A percentile compares a stretch with the other conserved stretches of the same genome.
Evolutionary conservation across 2,113 vertebrate species (phyloP).

Genomic region (Sylvilagus bachmani): DNA sequence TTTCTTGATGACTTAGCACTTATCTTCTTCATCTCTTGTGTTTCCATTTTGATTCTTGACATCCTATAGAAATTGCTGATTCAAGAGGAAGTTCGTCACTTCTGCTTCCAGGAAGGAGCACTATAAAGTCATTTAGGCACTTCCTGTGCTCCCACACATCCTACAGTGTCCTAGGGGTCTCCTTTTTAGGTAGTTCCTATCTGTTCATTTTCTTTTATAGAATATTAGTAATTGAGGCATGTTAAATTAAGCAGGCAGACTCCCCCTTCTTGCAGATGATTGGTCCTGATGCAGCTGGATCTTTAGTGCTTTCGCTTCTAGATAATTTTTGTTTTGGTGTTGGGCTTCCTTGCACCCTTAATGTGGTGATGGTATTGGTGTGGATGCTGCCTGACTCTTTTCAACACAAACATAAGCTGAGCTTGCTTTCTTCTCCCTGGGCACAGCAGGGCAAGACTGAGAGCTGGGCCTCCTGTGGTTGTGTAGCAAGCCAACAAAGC

Average conservation of each 20-base stretch:
- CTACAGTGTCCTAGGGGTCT: background rate
- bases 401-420: background rate
- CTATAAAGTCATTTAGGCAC: background rate
- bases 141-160: background rate
- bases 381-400: background rate
- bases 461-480: background rate
- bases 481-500: conserved; percentile 24
- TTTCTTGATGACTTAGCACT: conserved; percentile 45
- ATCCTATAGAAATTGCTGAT: conserved; percentile 1
- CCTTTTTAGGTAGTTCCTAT: conserved; percentile 25
- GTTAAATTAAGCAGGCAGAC: background rate
- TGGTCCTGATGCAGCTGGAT: conserved; percentile 43
- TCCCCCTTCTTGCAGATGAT: conserved; percentile 10
- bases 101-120: conserved; percentile 20
- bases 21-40: background rate
- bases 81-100: conserved; percentile 29
- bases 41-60: conserved; percentile 41
- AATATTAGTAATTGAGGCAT: background rate
- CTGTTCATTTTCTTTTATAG: background rate
- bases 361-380: background rate
- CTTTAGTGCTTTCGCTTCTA: background rate
- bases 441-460: background rate
- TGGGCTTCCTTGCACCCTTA: background rate
- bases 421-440: conserved; percentile 28
- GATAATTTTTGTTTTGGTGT: conserved; percentile 44